A percentile compares a stretch with the other conserved stretches of the same genome.
phyloP scores from a whole-genome alignment of 2,113 vertebrate species.

The Tylochromis polylepis region DNA sequence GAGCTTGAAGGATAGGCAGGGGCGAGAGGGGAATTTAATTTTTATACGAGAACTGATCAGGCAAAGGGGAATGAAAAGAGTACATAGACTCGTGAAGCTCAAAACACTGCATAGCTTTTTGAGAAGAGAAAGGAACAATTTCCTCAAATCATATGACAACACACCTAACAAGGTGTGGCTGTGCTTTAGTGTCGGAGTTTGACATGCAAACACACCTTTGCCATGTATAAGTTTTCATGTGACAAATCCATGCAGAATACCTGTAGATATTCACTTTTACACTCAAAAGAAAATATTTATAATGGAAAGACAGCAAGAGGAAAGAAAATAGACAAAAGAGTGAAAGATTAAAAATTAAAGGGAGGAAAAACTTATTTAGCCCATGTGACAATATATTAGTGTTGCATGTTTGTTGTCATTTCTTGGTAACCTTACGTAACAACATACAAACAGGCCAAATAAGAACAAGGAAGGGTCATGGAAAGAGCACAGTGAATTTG shows the following conservation, averaged over 20 bases:
- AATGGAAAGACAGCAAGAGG: not conserved
- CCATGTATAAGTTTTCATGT: not conserved
- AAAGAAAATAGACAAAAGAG: not conserved
- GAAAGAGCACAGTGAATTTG: not conserved
- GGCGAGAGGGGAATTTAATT: too few relatives aligned
- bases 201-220: not conserved
- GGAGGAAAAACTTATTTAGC: not conserved
- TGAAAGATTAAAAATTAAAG: not conserved
- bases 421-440: not conserved
- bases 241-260: not conserved
- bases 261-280: not conserved
- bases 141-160: not conserved
- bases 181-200: not conserved
- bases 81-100: not conserved
- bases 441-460: not conserved
- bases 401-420: not conserved
- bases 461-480: not conserved
- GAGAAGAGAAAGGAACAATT: not conserved
- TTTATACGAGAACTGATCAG: not conserved
- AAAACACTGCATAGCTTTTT: not conserved
- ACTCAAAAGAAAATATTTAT: not conserved
- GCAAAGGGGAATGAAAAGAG: not conserved
- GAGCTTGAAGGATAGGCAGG: too few relatives aligned
- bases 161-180: constrained; percentile 24
- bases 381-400: not conserved